Percentiles rank a stretch among this genome's conserved stretches.
phyloP scores from a whole-genome alignment of 2,797 vertebrate genomes.

The Crossoptilon crossoptilon region DNA sequence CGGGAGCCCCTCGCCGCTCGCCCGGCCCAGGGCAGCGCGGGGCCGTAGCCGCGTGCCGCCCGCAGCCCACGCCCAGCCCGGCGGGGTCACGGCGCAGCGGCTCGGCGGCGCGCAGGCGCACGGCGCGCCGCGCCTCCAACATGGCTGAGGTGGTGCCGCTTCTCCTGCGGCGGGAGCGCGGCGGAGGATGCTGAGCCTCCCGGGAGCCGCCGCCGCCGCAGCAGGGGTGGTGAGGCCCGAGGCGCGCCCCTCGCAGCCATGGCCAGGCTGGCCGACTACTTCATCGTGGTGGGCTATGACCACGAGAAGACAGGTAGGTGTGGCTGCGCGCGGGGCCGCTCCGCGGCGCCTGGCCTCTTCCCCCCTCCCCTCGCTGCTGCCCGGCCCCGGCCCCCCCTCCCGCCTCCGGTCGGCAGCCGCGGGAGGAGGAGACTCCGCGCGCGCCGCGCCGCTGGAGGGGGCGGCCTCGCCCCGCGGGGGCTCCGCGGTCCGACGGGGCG shows the following conservation, averaged over 20 bases:
- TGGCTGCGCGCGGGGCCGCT: slow-evolving; percentile 49
- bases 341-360: slow-evolving; percentile 61
- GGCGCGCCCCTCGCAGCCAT: slow-evolving; percentile 80
- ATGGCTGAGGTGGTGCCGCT: slow-evolving; percentile 93
- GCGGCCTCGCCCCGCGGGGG: neutral
- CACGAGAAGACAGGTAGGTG: slow-evolving; percentile 92
- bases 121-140: slow-evolving; percentile 89
- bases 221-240: slow-evolving; percentile 84
- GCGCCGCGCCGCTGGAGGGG: neutral
- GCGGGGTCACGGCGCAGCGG: slow-evolving; percentile 59
- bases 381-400: slow-evolving; percentile 32
- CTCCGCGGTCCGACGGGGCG: neutral
- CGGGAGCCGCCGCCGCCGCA: slow-evolving; percentile 66
- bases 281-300: slow-evolving; percentile 95
- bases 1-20: too few relatives aligned
- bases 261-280: slow-evolving; percentile 96
- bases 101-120: slow-evolving; percentile 88
- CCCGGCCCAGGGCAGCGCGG: too few relatives aligned
- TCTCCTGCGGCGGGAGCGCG: slow-evolving; percentile 46
- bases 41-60: neutral
- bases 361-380: slow-evolving; percentile 17
- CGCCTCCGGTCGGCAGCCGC: slow-evolving; percentile 27
- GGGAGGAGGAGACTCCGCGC: slow-evolving; percentile 58
- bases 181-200: slow-evolving; percentile 94
- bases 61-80: slow-evolving; percentile 61